Evolutionary conservation across 64 coral and sea anemone genomes (phyloP).

Genomic region (Actinia equina): DNA sequence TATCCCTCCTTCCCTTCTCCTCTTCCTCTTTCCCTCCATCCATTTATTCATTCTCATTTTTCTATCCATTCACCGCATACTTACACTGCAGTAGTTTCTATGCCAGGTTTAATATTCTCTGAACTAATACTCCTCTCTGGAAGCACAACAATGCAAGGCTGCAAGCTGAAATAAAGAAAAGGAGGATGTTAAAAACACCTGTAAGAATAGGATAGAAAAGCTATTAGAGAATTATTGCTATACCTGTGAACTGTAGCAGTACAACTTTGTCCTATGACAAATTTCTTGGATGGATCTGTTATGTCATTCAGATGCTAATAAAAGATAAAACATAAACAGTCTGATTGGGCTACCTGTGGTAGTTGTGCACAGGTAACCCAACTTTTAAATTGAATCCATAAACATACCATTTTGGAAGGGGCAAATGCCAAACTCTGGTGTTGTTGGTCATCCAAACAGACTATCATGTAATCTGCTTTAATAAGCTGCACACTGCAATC

Average conservation of each 20-base stretch:
- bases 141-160: constrained; percentile 14
- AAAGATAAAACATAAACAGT: background rate
- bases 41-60: background rate
- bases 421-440: constrained; percentile 51
- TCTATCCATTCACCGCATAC: background rate
- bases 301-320: constrained; percentile 85
- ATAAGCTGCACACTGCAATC: constrained; percentile 64
- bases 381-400: background rate
- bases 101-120: constrained; percentile 50
- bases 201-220: background rate
- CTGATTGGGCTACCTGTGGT: background rate
- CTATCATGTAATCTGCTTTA: constrained; percentile 65
- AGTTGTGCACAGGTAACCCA: background rate
- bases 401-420: constrained; percentile 61
- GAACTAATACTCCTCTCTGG: constrained; percentile 7
- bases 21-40: background rate
- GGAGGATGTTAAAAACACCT: background rate
- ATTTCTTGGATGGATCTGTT: constrained; percentile 70
- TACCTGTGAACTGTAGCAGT: constrained; percentile 62
- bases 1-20: background rate
- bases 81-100: constrained; percentile 56
- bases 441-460: constrained; percentile 46
- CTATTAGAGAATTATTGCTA: background rate
- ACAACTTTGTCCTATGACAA: constrained; percentile 63
- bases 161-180: background rate